Conservation (phyloP, 2,888 invertebrate species). For the Zygogramma bicolorata region DNA sequence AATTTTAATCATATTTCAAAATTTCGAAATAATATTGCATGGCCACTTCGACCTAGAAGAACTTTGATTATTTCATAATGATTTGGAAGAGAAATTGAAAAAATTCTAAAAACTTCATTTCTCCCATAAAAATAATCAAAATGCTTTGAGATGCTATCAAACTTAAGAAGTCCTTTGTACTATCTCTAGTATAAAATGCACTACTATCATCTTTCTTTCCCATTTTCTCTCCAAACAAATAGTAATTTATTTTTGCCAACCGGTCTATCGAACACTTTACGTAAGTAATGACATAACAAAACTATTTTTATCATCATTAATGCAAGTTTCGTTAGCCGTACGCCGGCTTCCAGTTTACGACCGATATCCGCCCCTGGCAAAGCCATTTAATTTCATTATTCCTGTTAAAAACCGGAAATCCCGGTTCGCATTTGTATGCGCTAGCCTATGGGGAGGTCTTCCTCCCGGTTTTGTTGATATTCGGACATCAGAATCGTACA, state of each 20-base stretch:
- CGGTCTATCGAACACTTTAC: neutral
- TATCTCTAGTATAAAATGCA: too few relatives aligned
- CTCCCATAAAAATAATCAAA: too few relatives aligned
- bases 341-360: conserved; percentile 18
- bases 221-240: too few relatives aligned
- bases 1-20: too few relatives aligned
- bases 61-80: too few relatives aligned
- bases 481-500: conserved; percentile 21
- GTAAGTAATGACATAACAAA: neutral
- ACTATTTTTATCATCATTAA: conserved; percentile 9
- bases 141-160: too few relatives aligned
- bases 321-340: conserved; percentile 5
- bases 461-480: conserved; percentile 10
- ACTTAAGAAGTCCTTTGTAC: too few relatives aligned
- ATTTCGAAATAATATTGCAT: too few relatives aligned
- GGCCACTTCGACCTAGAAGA: too few relatives aligned
- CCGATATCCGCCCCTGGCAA: conserved; percentile 26
- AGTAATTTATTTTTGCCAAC: neutral
- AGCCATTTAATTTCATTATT: conserved; percentile 28
- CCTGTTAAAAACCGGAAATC: conserved; percentile 36
- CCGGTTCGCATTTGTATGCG: conserved; percentile 4
- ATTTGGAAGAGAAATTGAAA: too few relatives aligned
- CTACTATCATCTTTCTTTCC: too few relatives aligned
- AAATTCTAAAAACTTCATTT: too few relatives aligned
- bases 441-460: conserved; percentile 1